These are phyloP conservation scores for Cheirogaleus major DNA, from an alignment of 2,797 vertebrate species.

Conservation along the genomic window DNA sequence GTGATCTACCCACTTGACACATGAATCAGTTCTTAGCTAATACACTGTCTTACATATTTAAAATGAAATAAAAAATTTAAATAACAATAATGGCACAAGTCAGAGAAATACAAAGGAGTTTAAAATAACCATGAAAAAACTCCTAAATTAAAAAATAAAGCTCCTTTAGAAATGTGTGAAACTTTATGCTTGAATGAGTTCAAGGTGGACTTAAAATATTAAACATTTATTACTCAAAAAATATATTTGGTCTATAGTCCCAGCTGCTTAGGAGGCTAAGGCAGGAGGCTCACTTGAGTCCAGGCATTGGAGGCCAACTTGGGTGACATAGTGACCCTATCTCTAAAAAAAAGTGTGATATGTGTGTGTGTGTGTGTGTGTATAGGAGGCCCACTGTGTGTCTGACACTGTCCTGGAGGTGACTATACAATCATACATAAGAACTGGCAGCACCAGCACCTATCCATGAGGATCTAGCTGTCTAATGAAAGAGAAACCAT, in stretches of 20 bases:
- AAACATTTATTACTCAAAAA: constrained; percentile 24
- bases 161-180: constrained; percentile 37
- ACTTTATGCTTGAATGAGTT: not conserved
- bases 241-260: not conserved
- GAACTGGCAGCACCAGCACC: not conserved
- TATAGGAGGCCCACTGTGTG: no score
- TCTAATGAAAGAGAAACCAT: not conserved
- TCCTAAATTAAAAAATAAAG: constrained; percentile 32
- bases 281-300: no score
- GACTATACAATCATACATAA: not conserved
- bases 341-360: no score
- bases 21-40: constrained; percentile 50
- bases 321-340: no score
- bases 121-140: constrained; percentile 56
- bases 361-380: no score
- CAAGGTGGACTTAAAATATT: not conserved
- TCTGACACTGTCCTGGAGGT: not conserved
- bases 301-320: no score
- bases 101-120: constrained; percentile 44
- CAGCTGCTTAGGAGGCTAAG: no score
- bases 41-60: not conserved
- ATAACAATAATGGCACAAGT: constrained; percentile 6
- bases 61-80: constrained; percentile 58
- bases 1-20: constrained; percentile 47
- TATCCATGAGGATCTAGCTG: not conserved